A percentile compares a stretch with the other conserved stretches of the same genome.
phyloP scores from a whole-genome alignment of 2,113 vertebrate species.

The Onychostoma macrolepis region DNA sequence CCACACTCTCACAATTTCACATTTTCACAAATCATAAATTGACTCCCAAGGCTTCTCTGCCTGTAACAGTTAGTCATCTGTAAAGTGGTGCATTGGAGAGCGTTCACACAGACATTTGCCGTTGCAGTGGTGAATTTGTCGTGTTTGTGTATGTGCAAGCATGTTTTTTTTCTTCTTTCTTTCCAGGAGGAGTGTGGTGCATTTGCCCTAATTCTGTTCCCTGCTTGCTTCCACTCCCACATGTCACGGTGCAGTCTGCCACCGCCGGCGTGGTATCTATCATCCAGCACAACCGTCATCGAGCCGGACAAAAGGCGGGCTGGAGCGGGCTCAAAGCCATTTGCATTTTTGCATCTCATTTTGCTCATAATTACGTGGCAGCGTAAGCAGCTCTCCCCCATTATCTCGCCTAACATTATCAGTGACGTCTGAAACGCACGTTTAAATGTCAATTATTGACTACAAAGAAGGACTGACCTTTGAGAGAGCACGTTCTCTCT shows the following conservation, averaged over 20 bases:
- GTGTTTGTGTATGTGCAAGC: slow-evolving; percentile 25
- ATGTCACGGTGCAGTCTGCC: slow-evolving; percentile 83
- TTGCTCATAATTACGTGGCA: slow-evolving; percentile 91
- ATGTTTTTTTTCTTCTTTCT: slow-evolving; percentile 55
- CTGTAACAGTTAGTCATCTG: slow-evolving; percentile 69
- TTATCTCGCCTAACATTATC: slow-evolving; percentile 93
- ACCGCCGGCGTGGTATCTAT: slow-evolving; percentile 86
- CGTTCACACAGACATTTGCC: slow-evolving; percentile 69
- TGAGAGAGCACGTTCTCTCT: slow-evolving; percentile 81
- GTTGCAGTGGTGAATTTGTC: slow-evolving; percentile 65
- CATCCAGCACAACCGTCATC: slow-evolving; percentile 81
- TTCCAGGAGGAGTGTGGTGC: slow-evolving; percentile 69
- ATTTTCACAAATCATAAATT: slow-evolving; percentile 48
- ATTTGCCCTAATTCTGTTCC: slow-evolving; percentile 77
- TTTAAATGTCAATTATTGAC: slow-evolving; percentile 98
- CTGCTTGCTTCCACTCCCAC: slow-evolving; percentile 76
- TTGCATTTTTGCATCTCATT: slow-evolving; percentile 99
- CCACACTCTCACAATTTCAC: background rate
- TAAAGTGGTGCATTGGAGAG: slow-evolving; percentile 65
- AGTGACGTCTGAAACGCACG: slow-evolving; percentile 88
- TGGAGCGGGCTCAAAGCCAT: slow-evolving; percentile 84
- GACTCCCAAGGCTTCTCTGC: slow-evolving; percentile 51
- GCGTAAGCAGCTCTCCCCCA: slow-evolving; percentile 83
- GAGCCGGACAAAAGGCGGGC: slow-evolving; percentile 89
- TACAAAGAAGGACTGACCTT: slow-evolving; percentile 92